Evolutionary conservation across 2,888 invertebrate species (phyloP), one percentile per base, ranked within the genome.

Genomic region (Archaeoteleia sp.): DNA sequence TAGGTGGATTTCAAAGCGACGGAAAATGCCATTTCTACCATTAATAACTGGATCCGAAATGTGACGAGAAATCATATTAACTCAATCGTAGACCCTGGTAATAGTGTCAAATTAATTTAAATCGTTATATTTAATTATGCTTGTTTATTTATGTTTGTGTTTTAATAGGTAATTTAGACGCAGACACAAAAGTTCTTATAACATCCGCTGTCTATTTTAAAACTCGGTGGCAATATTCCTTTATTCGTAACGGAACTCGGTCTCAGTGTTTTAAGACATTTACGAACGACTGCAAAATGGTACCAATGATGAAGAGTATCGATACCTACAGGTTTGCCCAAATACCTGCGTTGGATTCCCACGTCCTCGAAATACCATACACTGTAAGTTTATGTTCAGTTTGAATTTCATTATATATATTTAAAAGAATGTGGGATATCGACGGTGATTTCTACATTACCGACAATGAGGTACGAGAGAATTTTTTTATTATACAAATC

Each of bases 171-270:
- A 84, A 85, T 35, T 77, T 91, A 7, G 81, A 82, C 14, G 81
- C 87, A 0, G 80, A 87, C 2, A 90, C 91, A 0, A 86, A 90
- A 73, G 88, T 93, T 86, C 84, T 94, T 23, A 86, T 94, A 40
- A 91, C 93, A 73, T 94, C 93, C 75, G 92, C 92, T 0, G 87
- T 94, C 76, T 93, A 92, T 82, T 94, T 93, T 87, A 91, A 92
- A 70, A 93, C 93, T n/a, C 88, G 88, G 7, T 94, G 94, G 94
- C 88, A 90, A 65, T 87, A 88, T 15, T 87, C 90, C 0, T 94
- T 94, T 80, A 88, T 90, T 62, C 80, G 83, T 7, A 80, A 78
- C 1, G 74, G 79, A 10, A 91, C 91, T 0, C 78, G 74, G 46
- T 78, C 86, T 1, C 88, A 89, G 27, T 88, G 91, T 63, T 94